Evolutionary conservation across 2,888 invertebrate genomes (phyloP).

Genomic region (Sesia bembeciformis): DNA sequence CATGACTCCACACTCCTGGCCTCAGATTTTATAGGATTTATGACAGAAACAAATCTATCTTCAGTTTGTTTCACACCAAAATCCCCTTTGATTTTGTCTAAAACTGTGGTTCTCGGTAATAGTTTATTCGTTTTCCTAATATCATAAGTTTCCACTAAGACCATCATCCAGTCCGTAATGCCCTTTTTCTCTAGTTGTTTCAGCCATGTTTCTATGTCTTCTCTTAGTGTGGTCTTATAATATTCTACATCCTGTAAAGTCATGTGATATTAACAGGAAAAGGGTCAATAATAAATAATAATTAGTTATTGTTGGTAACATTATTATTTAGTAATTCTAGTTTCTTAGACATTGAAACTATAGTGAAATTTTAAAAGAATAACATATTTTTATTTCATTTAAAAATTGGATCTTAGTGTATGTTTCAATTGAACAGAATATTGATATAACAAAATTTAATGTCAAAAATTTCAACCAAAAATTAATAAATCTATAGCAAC

Average conservation of each 20-base stretch:
- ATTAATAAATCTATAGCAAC: no score
- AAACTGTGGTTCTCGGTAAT: conserved; percentile 91
- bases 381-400: no score
- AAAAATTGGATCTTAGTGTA: no score
- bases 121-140: conserved; percentile 93
- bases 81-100: conserved; percentile 95
- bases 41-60: conserved; percentile 89
- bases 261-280: neutral
- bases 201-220: conserved; percentile 92
- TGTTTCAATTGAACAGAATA: no score
- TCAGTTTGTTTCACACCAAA: conserved; percentile 91
- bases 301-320: no score
- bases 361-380: no score
- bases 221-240: conserved; percentile 90
- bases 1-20: conserved; percentile 93
- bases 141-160: conserved; percentile 93
- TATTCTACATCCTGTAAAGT: conserved; percentile 87
- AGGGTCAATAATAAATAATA: no score
- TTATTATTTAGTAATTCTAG: no score
- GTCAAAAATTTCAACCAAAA: no score
- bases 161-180: conserved; percentile 93
- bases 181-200: conserved; percentile 83
- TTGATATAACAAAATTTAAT: no score
- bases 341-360: no score
- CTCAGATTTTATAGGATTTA: conserved; percentile 93